These are phyloP conservation scores for Aphidius gifuensis DNA, from an alignment of 1,140 invertebrate genomes.

Conservation along the genomic window DNA sequence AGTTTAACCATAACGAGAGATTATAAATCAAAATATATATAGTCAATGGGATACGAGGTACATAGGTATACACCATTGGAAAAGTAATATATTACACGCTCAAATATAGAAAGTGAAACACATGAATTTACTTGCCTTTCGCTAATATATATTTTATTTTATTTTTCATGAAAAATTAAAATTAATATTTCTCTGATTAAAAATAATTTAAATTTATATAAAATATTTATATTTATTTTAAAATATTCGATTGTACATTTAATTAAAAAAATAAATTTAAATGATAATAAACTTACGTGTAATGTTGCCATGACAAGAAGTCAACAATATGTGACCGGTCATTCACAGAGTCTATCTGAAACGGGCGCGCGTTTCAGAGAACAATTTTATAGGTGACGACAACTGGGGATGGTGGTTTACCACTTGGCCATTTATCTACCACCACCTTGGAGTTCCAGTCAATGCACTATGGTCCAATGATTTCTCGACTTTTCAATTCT, in stretches of 20 bases:
- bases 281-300: constrained; percentile 35
- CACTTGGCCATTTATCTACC: not conserved
- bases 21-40: constrained; percentile 5
- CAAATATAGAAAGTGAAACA: constrained; percentile 27
- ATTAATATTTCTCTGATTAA: not conserved
- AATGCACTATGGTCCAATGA: too few relatives aligned
- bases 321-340: constrained; percentile 32
- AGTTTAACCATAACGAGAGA: not conserved
- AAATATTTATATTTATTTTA: too few relatives aligned
- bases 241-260: not conserved
- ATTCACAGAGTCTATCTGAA: constrained; percentile 53
- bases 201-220: not conserved
- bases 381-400: constrained; percentile 52
- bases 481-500: too few relatives aligned
- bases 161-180: constrained; percentile 2
- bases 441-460: too few relatives aligned
- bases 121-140: constrained; percentile 19
- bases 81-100: constrained; percentile 18
- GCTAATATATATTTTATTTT: not conserved
- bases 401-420: constrained; percentile 10
- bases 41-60: not conserved
- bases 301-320: constrained; percentile 37
- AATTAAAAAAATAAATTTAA: not conserved
- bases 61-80: too few relatives aligned
- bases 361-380: constrained; percentile 47